A percentile compares a stretch with the other conserved stretches of the same genome.
Evolutionary conservation across 2,113 vertebrate genomes (phyloP).

Genomic region (Pelecanus crispus): DNA sequence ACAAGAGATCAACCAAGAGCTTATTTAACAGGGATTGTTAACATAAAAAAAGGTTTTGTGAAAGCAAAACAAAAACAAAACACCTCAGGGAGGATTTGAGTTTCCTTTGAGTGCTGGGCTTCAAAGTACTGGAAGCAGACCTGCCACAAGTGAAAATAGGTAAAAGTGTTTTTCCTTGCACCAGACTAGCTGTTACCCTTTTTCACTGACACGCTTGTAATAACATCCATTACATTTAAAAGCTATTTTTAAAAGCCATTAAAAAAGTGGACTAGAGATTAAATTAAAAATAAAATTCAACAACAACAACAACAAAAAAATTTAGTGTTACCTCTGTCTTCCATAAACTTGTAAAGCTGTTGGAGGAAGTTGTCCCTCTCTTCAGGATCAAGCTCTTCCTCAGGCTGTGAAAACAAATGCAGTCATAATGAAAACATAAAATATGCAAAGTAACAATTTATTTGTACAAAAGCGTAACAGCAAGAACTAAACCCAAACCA

Average conservation of each 20-base stretch:
- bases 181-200: background rate
- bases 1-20: background rate
- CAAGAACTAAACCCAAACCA: background rate
- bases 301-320: background rate
- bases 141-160: background rate
- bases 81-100: background rate
- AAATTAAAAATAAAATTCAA: background rate
- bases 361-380: conserved; percentile 98
- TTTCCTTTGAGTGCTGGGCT: background rate
- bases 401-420: conserved; percentile 77
- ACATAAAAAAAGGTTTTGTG: background rate
- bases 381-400: conserved; percentile 94
- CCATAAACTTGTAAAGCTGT: conserved; percentile 99
- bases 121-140: background rate
- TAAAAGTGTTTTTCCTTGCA: background rate
- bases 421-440: background rate
- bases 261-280: background rate
- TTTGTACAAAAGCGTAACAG: background rate
- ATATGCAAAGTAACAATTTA: background rate
- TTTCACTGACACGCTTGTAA: background rate
- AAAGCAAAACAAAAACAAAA: background rate
- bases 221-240: background rate
- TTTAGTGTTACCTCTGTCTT: conserved; percentile 83
- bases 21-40: background rate
- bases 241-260: background rate